Conservation (phyloP, 2,888 invertebrate genomes). For the Macroteleia sp. region DNA sequence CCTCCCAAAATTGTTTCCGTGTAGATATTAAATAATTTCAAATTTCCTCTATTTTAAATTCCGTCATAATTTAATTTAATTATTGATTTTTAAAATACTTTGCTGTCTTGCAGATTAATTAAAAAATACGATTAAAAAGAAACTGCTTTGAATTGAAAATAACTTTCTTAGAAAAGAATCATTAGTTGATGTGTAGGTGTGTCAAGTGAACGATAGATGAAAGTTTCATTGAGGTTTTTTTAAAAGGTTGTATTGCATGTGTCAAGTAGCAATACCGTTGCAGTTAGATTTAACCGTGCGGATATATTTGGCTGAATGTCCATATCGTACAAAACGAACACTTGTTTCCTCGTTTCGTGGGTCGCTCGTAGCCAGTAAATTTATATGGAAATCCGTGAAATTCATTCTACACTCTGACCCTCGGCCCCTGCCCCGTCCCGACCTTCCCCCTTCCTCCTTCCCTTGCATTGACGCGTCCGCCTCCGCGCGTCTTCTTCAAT, state of each 20-base stretch:
- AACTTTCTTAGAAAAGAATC: too few relatives aligned
- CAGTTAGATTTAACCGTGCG: slow-evolving; percentile 62
- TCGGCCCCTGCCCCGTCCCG: slow-evolving; percentile 11
- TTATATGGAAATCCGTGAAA: slow-evolving; percentile 83
- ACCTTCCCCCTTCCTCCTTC: background rate
- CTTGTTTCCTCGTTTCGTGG: slow-evolving; percentile 68
- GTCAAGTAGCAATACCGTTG: slow-evolving; percentile 56
- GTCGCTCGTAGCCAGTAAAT: slow-evolving; percentile 77
- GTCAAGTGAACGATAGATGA: slow-evolving; percentile 25
- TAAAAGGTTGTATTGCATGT: slow-evolving; percentile 34
- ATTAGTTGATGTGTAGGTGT: slow-evolving; percentile 10
- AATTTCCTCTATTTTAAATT: too few relatives aligned
- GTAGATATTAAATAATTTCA: too few relatives aligned
- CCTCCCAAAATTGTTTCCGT: too few relatives aligned
- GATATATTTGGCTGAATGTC: slow-evolving; percentile 62
- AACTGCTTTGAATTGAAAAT: too few relatives aligned
- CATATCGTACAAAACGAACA: slow-evolving; percentile 64
- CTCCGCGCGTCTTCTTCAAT: slow-evolving; percentile 46
- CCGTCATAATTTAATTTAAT: too few relatives aligned
- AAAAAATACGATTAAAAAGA: too few relatives aligned
- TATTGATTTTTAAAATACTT: too few relatives aligned
- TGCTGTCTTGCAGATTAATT: too few relatives aligned
- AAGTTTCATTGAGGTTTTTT: slow-evolving; percentile 38
- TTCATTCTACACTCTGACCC: slow-evolving; percentile 74
- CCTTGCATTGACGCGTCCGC: slow-evolving; percentile 3